Percentiles rank a stretch among this genome's conserved stretches.
phyloP scores from a whole-genome alignment of 2,888 invertebrate genomes.

The Apotomis turbidana region DNA sequence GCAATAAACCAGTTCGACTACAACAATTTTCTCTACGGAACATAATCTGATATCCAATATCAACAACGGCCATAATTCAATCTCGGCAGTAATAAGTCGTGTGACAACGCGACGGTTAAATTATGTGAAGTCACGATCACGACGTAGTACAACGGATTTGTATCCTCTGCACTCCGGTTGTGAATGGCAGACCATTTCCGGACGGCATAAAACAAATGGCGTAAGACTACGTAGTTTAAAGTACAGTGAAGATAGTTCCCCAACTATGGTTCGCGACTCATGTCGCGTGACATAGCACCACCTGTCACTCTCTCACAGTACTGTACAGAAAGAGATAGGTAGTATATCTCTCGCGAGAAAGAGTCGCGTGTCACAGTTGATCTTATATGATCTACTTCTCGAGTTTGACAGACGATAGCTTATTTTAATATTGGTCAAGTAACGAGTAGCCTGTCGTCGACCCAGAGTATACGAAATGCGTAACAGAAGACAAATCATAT shows the following conservation, averaged over 20 bases:
- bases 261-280: too few species aligned
- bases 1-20: conserved; percentile 7
- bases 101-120: conserved; percentile 37
- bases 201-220: conserved; percentile 48
- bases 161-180: conserved; percentile 50
- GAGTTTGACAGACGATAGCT: too few species aligned
- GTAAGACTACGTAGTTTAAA: conserved; percentile 30
- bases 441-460: too few species aligned
- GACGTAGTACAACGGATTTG: conserved; percentile 46
- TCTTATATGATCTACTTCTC: too few species aligned
- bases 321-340: too few species aligned
- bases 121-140: conserved; percentile 46
- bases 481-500: too few species aligned
- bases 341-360: too few species aligned
- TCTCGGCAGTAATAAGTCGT: conserved; percentile 16
- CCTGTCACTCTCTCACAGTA: too few species aligned
- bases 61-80: conserved; percentile 19
- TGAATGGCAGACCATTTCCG: conserved; percentile 58
- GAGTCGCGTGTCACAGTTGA: too few species aligned
- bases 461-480: too few species aligned
- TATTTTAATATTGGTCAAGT: too few species aligned
- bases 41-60: conserved; percentile 19
- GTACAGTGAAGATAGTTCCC: not conserved
- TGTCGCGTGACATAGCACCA: too few species aligned
- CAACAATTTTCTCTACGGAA: conserved; percentile 17